Base-by-base conservation (phyloP, 1,140 invertebrate genomes). In the Aculops lycopersici region DNA sequence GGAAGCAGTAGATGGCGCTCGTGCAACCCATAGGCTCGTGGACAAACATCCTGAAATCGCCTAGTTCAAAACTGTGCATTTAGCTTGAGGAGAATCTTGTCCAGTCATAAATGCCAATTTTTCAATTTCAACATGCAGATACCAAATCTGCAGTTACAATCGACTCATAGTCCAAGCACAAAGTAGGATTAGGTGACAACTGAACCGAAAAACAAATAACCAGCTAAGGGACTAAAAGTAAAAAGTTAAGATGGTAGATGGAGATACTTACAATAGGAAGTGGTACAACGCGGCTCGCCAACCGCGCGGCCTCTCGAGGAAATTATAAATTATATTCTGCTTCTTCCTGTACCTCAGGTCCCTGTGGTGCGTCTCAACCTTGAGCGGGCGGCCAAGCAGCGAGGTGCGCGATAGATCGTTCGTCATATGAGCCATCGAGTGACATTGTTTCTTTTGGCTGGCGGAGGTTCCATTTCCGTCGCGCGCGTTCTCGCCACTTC, bases 301-400 rank as follows among this genome's bases (percentile, higher is more conserved):
- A 46, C 75, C 74, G 48, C 79, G 66, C 41, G 81, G 80, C 53
- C 80, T 62, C 63, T 88, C 81, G 52, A 88, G 67, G 60, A 86
- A 86, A 62, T 86, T 86, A 64, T 86, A 84, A 54, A 84, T 67
- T 57, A 72, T 70, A 52, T 72, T 72, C 60, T 88, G 81, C 39
- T 79, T 61, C 53, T 73, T 69, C 51, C 81, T 64, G 62, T 81
- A 84, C 61, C 74, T 67, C 13, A 31, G 24, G 39, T 43, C 35
- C 17, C 52, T 43, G 40, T 49, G 46, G 55, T 76, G 70, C 60
- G 69, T 68, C 56, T 69, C 68, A 62, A 78, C 76, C 62, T 72
- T 76, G 53, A 84, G 65, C 51, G 78, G 77, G 60, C 74, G 76
- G 56, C 78, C 78, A 51, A 81, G 67, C 54, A 84, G 68, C 61